A percentile compares a stretch with the other conserved stretches of the same genome.
These are phyloP conservation scores for Epinephelus fuscoguttatus DNA, from an alignment of 2,113 vertebrate genomes.

Conservation along the genomic window DNA sequence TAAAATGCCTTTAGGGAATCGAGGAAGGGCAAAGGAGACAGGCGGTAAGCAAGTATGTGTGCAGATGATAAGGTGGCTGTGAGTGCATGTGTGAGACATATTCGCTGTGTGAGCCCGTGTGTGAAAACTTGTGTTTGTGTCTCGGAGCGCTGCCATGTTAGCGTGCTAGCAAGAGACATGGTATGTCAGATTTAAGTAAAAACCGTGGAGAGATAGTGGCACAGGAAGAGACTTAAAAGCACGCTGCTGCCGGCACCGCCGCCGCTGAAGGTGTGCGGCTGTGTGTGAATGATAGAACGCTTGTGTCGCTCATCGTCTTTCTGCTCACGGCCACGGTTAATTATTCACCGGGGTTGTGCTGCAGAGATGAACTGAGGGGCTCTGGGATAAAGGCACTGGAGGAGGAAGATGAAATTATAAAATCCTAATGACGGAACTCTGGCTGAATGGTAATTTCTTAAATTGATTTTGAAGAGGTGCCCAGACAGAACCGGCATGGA, in stretches of 20 bases:
- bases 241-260: neutral
- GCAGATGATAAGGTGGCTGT: conserved; percentile 45
- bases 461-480: conserved; percentile 84
- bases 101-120: neutral
- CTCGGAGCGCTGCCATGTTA: conserved; percentile 21
- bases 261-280: conserved; percentile 50
- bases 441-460: conserved; percentile 83
- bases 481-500: conserved; percentile 68
- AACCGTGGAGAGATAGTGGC: conserved; percentile 30
- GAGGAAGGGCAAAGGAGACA: conserved; percentile 36
- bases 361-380: conserved; percentile 80
- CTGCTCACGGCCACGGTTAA: conserved; percentile 81
- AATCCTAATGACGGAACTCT: conserved; percentile 82
- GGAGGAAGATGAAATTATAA: conserved; percentile 85
- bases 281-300: conserved; percentile 65
- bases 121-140: conserved; percentile 24
- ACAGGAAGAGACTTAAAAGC: conserved; percentile 42
- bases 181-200: conserved; percentile 50
- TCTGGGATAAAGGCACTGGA: conserved; percentile 81
- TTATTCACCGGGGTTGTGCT: conserved; percentile 83
- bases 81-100: conserved; percentile 26
- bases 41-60: conserved; percentile 38
- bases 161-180: conserved; percentile 15
- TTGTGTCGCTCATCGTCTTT: conserved; percentile 76
- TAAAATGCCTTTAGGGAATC: conserved; percentile 22